Evolutionary conservation across 2,888 invertebrate genomes (phyloP).

Genomic region (Thelaira solivaga): DNA sequence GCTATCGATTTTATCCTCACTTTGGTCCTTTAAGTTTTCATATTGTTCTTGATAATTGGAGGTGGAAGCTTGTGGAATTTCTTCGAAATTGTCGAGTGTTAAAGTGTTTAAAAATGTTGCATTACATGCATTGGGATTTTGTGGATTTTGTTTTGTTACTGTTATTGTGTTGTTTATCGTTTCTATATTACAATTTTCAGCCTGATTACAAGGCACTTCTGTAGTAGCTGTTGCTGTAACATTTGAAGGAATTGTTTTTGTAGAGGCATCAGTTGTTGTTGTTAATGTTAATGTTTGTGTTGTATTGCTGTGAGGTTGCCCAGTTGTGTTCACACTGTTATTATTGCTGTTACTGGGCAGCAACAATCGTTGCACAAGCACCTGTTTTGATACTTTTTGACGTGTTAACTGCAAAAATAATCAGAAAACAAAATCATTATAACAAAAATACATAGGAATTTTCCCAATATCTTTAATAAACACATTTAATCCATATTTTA

Average conservation of each 20-base stretch:
- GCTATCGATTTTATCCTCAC: constrained; percentile 27
- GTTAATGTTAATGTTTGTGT: constrained; percentile 8
- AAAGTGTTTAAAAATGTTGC: constrained; percentile 66
- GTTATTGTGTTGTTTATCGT: constrained; percentile 1
- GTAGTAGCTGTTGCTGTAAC: background rate
- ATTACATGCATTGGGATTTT: constrained; percentile 68
- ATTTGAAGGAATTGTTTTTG: constrained; percentile 2
- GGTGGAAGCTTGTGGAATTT: constrained; percentile 68
- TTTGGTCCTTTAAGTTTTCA: constrained; percentile 12
- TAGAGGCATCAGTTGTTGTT: background rate
- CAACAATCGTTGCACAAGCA: constrained; percentile 86
- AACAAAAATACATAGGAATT: too few relatives aligned
- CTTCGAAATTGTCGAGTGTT: constrained; percentile 70
- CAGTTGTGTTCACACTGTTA: constrained; percentile 8
- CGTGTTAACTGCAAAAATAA: constrained; percentile 68
- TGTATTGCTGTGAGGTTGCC: constrained; percentile 4
- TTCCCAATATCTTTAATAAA: too few relatives aligned
- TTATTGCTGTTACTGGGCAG: constrained; percentile 79
- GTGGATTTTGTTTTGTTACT: background rate
- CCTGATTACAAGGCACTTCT: constrained; percentile 51
- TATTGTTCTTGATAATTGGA: constrained; percentile 26
- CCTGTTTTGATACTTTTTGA: constrained; percentile 77
- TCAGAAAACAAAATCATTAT: background rate
- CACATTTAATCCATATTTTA: too few relatives aligned
- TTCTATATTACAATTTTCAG: constrained; percentile 15